Conservation (phyloP, 2,888 invertebrate genomes). For the Amblyjoppa fuscipennis region DNA sequence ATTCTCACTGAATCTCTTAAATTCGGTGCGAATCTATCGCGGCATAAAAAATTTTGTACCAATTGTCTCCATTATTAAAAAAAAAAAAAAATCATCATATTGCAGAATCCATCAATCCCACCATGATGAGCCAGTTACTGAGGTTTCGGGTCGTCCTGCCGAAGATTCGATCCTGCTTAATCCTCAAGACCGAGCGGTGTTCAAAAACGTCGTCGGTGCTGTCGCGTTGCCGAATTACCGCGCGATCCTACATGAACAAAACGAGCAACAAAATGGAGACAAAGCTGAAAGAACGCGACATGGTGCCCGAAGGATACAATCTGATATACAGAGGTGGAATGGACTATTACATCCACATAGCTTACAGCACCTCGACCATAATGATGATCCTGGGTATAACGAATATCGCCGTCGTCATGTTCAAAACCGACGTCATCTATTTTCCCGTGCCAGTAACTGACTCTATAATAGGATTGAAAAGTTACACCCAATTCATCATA, state of each 20-base stretch:
- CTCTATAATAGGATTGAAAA: neutral
- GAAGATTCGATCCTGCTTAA: neutral
- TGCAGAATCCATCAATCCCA: neutral
- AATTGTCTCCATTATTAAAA: too few relatives aligned
- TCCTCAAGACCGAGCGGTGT: neutral
- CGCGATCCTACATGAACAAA: conserved; percentile 4
- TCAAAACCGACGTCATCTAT: neutral
- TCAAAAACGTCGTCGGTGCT: neutral
- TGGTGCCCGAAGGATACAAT: conserved; percentile 34
- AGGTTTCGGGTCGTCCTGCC: neutral
- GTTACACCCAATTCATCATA: conserved; percentile 27
- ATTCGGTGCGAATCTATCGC: too few relatives aligned
- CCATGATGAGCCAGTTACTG: conserved; percentile 1
- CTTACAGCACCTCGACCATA: neutral
- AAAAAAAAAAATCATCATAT: neutral
- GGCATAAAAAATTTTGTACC: too few relatives aligned
- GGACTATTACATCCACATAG: conserved; percentile 34
- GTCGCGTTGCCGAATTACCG: neutral
- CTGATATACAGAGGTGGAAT: conserved; percentile 55
- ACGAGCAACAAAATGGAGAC: neutral
- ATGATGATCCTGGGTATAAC: neutral
- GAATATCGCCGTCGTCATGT: neutral
- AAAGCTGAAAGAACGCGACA: neutral
- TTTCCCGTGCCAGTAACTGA: conserved; percentile 1
- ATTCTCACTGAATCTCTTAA: too few relatives aligned